Evolutionary conservation across 1,140 invertebrate genomes (phyloP), one percentile per base, ranked within the genome.

Genomic region (Helicoverpa armigera): DNA sequence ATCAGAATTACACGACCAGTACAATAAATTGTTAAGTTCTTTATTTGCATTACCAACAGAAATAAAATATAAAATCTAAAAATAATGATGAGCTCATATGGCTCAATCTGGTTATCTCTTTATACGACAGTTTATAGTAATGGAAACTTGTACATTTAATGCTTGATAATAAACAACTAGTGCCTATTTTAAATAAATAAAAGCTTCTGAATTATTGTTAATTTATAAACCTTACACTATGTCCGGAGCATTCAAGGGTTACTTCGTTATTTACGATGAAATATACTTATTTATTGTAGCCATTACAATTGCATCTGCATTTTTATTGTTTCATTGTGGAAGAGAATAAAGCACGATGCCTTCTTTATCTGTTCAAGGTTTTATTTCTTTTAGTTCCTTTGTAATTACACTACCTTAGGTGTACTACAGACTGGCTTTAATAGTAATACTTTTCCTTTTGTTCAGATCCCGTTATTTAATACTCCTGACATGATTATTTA

Each of bases 271-370:
- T 75, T 75, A 75, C 18, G 73, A 51, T 50, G 73, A 75, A 58
- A 63, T 63, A 63, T 61, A 75, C 58, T 75, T 75, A 75, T 75
- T 75, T 75, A 75, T 75, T 50, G 58, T 18, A 29, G 56, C 58
- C 58, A 75, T 75, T 75, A 75, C 58, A 75, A 75, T 75, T 70
- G 48, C 73, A 75, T 75, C 73, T 75, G 73, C n/a, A 75, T 61
- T 61, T 75, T 73, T 73, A 73, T 73, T 56, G 70, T 73, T 58
- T 73, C n/a, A 73, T 58, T 73, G 70, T 73, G 51, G 69, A 54
- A 2, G n/a, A 69, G 48, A 69, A 51, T 69, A 69, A 69, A 29
- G 53, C 70, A 73, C 10, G 13, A 58, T 58, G 23, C 53, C 50
- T 73, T 58, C 53, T 73, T 73, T 73, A 58, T 58, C n/a, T n/a